These are phyloP conservation scores for Microcebus murinus DNA, from an alignment of 2,113 vertebrate genomes.

Conservation along the genomic window DNA sequence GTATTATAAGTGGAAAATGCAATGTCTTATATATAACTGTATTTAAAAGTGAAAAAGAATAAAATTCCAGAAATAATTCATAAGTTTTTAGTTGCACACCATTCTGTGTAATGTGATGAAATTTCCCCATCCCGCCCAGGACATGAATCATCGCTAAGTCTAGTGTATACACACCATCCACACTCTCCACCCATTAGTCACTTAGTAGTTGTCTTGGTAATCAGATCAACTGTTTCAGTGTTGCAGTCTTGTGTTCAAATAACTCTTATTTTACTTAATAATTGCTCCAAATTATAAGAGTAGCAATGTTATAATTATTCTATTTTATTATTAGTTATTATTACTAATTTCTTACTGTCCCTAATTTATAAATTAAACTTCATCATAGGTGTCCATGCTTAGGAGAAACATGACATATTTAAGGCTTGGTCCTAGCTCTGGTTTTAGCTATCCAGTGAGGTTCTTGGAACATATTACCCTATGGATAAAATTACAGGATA, in stretches of 20 bases:
- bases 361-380: not conserved
- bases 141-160: not conserved
- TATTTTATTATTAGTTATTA: not conserved
- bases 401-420: not conserved
- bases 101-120: not conserved
- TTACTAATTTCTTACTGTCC: not conserved
- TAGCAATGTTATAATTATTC: not conserved
- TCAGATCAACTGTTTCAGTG: not conserved
- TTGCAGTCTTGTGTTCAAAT: not conserved
- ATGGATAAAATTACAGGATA: not conserved
- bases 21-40: too few species aligned
- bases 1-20: too few species aligned
- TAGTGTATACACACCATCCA: not conserved
- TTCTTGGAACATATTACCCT: not conserved
- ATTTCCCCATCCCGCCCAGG: not conserved
- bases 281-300: not conserved
- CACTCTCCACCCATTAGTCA: not conserved
- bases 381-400: not conserved
- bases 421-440: not conserved
- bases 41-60: too few species aligned
- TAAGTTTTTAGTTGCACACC: not conserved
- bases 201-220: not conserved
- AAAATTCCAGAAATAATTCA: not conserved
- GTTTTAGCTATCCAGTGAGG: not conserved
- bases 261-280: not conserved